Base-by-base conservation (phyloP, 2,888 invertebrate species). In the Coronaproctus castanopsis region DNA sequence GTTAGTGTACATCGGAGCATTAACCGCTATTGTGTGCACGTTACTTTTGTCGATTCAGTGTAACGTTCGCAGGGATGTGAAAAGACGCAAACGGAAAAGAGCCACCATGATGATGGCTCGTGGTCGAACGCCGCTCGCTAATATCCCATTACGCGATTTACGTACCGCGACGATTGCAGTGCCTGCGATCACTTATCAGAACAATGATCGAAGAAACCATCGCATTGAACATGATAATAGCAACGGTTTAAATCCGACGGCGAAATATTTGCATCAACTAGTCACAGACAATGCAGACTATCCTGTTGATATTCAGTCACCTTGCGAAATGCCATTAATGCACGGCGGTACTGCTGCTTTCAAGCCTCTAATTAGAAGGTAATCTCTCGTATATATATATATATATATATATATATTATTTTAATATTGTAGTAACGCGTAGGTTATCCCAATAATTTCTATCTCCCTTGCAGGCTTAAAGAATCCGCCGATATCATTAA, bases 1-100 rank as follows among this genome's bases (percentile, higher is more conserved):
- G 53, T 72, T 82, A 67, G 78, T 81, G 57, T 82, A 82, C 69
- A 82, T 82, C 68, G 82, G 80, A 70, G 73, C 78, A 63, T 71
- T 82, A 53, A 73, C 80, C 1, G 77, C 80, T 2, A 74, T 80
- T 66, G 82, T 82, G 18, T 80, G 81, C 66, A 75, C 75, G 3
- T 73, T 81, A 10, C 70, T 82, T 49, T 73, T 82, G 3, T 78
- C 78, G 1, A 79, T 82, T 48, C 82, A 82, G 67, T 79, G 80
- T 67, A 79, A 79, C 66, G 80, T 80, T 22, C 73, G 79, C 1
- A 74, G 76, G 2, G 66, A 68, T 52, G 65, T 67, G 18, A 65
- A 67, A 62, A 64, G 67, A 3, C 24, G 77, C 71, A 67, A 75
- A 73, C 57, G 70, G 71, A 60, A 74, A 71, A 55, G 19, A 14